These are phyloP conservation scores for Leptothorax acervorum DNA, from an alignment of 2,888 invertebrate genomes.

Conservation along the genomic window DNA sequence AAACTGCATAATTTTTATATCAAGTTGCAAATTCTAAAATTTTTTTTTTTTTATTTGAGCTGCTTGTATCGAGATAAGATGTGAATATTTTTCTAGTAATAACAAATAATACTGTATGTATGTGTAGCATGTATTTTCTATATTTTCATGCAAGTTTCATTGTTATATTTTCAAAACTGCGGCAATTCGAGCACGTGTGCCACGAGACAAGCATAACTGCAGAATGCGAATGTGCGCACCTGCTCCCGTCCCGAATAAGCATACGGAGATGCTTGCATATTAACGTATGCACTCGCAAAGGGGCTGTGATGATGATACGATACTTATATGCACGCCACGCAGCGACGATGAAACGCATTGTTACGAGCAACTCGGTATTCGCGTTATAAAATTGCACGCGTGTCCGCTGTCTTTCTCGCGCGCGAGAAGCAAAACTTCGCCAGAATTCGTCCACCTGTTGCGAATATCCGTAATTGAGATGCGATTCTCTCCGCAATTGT, in stretches of 20 bases:
- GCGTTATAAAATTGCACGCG: conserved; percentile 6
- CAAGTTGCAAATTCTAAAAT: background rate
- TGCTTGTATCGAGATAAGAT: conserved; percentile 23
- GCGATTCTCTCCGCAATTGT: conserved; percentile 27
- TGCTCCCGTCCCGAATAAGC: conserved; percentile 58
- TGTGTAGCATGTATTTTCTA: too few relatives aligned
- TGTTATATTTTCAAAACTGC: conserved; percentile 6
- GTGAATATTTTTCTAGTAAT: conserved; percentile 36
- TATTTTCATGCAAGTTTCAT: background rate
- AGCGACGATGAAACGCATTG: conserved; percentile 53
- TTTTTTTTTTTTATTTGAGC: background rate
- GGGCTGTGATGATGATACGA: conserved; percentile 66
- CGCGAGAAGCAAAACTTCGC: conserved; percentile 17
- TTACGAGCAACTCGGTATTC: conserved; percentile 21
- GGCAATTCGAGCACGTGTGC: conserved; percentile 26
- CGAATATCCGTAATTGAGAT: conserved; percentile 24
- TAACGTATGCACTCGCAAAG: conserved; percentile 59
- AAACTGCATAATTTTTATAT: conserved; percentile 23
- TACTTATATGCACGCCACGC: conserved; percentile 65
- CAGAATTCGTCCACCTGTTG: conserved; percentile 48
- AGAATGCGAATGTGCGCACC: conserved; percentile 65
- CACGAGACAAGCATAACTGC: conserved; percentile 22
- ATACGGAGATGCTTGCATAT: conserved; percentile 63
- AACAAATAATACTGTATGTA: conserved; percentile 27
- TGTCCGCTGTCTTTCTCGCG: background rate